A percentile compares a stretch with the other conserved stretches of the same genome.
Conservation (phyloP, 2,113 vertebrate species). For the Cyanocitta stelleri region DNA sequence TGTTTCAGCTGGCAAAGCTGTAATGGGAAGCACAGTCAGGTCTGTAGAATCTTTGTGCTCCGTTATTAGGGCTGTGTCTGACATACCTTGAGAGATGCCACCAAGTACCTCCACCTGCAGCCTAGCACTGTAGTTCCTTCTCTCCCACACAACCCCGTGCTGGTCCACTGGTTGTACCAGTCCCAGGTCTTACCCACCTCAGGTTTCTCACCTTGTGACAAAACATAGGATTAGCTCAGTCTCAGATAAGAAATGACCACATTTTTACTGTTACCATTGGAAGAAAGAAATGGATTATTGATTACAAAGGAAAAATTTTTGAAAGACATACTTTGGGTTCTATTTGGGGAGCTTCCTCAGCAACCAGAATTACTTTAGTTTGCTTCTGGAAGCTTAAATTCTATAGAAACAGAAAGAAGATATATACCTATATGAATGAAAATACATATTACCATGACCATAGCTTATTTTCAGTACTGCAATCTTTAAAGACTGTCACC, state of each 20-base stretch:
- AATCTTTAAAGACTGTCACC: background rate
- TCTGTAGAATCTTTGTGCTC: background rate
- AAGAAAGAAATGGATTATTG: background rate
- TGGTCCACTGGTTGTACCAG: background rate
- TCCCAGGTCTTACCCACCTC: background rate
- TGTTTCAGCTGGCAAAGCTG: background rate
- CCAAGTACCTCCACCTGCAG: background rate
- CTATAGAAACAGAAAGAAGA: background rate
- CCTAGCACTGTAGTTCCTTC: background rate
- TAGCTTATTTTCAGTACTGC: background rate
- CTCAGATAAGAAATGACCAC: background rate
- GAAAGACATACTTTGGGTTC: background rate
- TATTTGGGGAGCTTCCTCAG: background rate
- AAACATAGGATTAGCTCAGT: background rate
- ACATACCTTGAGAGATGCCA: background rate
- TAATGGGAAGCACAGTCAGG: background rate
- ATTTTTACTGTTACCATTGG: background rate
- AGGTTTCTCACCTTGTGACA: background rate
- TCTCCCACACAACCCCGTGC: background rate
- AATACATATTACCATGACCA: background rate
- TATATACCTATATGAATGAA: background rate
- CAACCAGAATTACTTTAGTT: background rate
- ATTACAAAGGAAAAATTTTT: background rate
- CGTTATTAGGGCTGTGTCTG: background rate
- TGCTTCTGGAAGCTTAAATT: background rate